Evolutionary conservation across 1,140 invertebrate species (phyloP).

Genomic region (Zaprionus ornatus): DNA sequence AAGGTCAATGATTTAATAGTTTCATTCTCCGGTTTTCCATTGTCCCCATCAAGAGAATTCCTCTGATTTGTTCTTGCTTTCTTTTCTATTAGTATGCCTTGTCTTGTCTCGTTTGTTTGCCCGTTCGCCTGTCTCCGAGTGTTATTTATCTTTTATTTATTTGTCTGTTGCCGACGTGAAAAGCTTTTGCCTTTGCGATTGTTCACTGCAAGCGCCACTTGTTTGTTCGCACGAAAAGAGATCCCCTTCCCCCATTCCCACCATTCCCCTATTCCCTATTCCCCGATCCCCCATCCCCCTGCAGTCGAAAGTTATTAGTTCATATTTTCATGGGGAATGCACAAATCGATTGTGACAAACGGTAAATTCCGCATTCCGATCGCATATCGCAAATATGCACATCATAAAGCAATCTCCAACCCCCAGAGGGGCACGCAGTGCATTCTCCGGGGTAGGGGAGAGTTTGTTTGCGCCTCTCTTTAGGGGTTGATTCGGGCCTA

Average conservation of each 20-base stretch:
- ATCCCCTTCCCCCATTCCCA: not conserved
- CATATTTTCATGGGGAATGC: not conserved
- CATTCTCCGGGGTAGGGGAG: not conserved
- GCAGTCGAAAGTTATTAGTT: conserved; percentile 28
- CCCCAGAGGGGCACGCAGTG: not conserved
- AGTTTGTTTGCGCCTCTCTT: not conserved
- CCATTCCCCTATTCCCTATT: not conserved
- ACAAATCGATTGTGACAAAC: not conserved
- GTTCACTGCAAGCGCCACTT: conserved; percentile 60
- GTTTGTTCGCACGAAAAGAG: conserved; percentile 6
- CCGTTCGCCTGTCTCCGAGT: conserved; percentile 15
- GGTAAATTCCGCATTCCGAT: not conserved
- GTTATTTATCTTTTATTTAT: conserved; percentile 39
- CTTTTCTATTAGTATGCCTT: conserved; percentile 10
- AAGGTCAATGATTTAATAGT: conserved; percentile 81
- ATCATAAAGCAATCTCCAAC: not conserved
- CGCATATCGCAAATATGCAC: not conserved
- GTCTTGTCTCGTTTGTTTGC: conserved; percentile 7
- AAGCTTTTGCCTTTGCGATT: conserved; percentile 49
- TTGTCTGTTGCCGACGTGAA: conserved; percentile 53
- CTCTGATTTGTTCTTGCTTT: conserved; percentile 37
- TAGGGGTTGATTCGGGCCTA: not conserved
- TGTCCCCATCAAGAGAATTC: conserved; percentile 26
- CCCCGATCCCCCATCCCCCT: not conserved
- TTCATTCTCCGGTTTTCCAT: conserved; percentile 51